Evolutionary conservation across 2,113 vertebrate species (phyloP), one percentile per base, ranked within the genome.

Genomic region (Puma concolor): DNA sequence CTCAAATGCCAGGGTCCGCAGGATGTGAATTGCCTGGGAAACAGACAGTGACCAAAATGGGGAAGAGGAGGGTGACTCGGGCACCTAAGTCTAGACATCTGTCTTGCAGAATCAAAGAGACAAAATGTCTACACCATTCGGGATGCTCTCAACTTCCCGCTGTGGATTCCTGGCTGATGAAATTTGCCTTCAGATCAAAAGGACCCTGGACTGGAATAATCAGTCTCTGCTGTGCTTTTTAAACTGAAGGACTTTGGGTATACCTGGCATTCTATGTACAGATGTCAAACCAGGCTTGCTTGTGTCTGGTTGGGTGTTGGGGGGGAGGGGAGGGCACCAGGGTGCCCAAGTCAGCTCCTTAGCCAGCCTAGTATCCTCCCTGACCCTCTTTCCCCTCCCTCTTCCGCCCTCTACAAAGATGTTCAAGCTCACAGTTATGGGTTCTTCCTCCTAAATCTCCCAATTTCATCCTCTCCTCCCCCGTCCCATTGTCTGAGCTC

Each of bases 131-230:
- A 7, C 29, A 15, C 33, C 11, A 12, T 60, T 25, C 7, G 2
- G 57, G 23, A 60, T 12, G 71, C 74, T 91, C 92, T 88, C 48
- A n/a, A 21, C 15, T 19, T 27, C 91, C 66, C 67, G 36, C 92
- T 95, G 21, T 60, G 81, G 17, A 38, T 36, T 74, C 36, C 38
- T 54, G n/a, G 38, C 11, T 79, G 84, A 96, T 54, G 48, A 79
- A 52, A 54, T 92, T 80, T 87, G 64, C 36, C 90, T 92, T 83
- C 11, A 5, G n/a, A 94, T 74, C 88, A 74, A 95, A 81, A 64
- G 31, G 48, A n/a, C 50, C 89, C 12, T 69, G 67, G 89, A 80
- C 92, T 54, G 57, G 72, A 95, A 79, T 69, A 91, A 83, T 91
- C 77, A 82, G 1, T 91, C 82, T 89, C 50, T 36, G 2, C 72